Evolutionary conservation across 1,140 invertebrate species (phyloP), one percentile per base, ranked within the genome.

Genomic region (Mesaphorura yosii): DNA sequence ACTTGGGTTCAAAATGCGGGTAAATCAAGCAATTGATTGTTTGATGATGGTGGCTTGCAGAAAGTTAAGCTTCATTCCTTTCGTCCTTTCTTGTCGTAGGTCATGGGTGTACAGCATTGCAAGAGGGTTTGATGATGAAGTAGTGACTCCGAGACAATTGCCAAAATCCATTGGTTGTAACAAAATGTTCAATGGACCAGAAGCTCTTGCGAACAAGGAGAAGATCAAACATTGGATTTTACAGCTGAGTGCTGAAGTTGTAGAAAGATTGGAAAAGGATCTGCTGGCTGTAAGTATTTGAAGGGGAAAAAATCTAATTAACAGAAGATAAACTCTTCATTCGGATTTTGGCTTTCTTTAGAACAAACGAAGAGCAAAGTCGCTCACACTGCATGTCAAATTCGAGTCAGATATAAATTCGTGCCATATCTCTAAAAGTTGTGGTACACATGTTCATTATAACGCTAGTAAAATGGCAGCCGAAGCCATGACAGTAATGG

Each of bases 121-220:
- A 17, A 75, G 82, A 56, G 94, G 94, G 10, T 79, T 89, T 55
- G 90, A 96, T 64, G 65, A 80, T 57, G 92, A 96, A 65, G 79
- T 82, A 23, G 92, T 97, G 0, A 82, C 75, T 51, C 75, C 81
- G 0, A 75, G 88, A 64, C 78, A 91, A 55, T 77, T 91, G 44
- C 75, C 88, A 1, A 95, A 96, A 69, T 95, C 89, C 29, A 92
- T 97, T 61, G 92, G 89, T 0, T 94, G 90, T 65, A 90, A 87
- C 65, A 97, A 97, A 73, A 88, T 86, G 62, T 95, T 98, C 69
- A 77, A 78, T 14, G 92, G 91, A 0, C 83, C 80, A 67, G 77
- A 78, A 55, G 78, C 81, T n/a, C 75, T 96, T 17, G 70, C 71
- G 3, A 80, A 80, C 2, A 69, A 77, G 51, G 77, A 85, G 49